phyloP scores from a whole-genome alignment of 2,113 vertebrate species.

The Hydropotes inermis region DNA sequence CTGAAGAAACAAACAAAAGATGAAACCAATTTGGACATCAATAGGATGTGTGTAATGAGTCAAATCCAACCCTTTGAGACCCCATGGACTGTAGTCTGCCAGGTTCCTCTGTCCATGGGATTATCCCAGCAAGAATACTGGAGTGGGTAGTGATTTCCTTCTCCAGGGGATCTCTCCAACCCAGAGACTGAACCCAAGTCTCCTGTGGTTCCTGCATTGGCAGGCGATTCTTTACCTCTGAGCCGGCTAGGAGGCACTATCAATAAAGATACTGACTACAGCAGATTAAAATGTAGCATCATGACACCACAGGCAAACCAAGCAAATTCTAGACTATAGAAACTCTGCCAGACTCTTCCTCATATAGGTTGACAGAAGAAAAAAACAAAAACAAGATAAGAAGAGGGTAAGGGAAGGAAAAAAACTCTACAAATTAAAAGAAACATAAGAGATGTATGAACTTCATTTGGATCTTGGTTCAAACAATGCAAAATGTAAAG shows the following conservation, averaged over 20 bases:
- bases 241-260: not conserved
- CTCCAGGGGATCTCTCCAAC: not conserved
- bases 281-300: not conserved
- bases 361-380: not conserved
- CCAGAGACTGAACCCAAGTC: not conserved
- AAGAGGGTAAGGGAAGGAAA: not conserved
- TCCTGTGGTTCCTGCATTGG: not conserved
- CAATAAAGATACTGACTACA: not conserved
- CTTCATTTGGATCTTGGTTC: not conserved
- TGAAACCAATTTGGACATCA: not conserved
- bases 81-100: not conserved
- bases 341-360: not conserved
- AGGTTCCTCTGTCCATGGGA: not conserved
- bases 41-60: not conserved
- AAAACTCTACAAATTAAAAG: not conserved
- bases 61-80: not conserved
- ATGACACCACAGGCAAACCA: not conserved
- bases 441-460: not conserved
- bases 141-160: not conserved
- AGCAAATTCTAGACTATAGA: not conserved
- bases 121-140: not conserved
- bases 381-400: not conserved
- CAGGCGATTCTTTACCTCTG: not conserved
- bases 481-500: not conserved
- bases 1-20: not conserved